Evolutionary conservation across 2,888 invertebrate species (phyloP).

Genomic region (Acleris laterana): DNA sequence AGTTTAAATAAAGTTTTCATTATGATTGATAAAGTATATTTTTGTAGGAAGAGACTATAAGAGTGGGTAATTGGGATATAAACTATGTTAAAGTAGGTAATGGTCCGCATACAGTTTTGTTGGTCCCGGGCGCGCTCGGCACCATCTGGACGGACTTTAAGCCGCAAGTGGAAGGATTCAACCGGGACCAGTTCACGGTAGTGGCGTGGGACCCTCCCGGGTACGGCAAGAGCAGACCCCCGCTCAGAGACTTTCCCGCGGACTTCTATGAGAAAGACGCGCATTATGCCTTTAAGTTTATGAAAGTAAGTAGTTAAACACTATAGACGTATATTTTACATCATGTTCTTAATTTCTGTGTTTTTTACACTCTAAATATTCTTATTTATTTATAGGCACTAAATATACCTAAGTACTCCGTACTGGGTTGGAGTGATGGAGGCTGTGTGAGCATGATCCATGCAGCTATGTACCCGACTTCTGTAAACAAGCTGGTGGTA

Average conservation of each 20-base stretch:
- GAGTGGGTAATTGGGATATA: constrained; percentile 83
- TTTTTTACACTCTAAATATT: too few species aligned
- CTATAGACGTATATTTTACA: background rate
- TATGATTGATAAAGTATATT: constrained; percentile 1
- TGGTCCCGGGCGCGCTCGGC: constrained; percentile 93
- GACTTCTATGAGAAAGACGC: constrained; percentile 92
- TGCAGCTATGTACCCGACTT: constrained; percentile 88
- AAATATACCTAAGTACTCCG: constrained; percentile 87
- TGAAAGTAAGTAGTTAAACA: constrained; percentile 79
- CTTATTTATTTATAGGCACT: constrained; percentile 73
- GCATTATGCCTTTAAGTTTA: constrained; percentile 86
- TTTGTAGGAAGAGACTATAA: constrained; percentile 86
- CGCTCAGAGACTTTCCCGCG: constrained; percentile 87
- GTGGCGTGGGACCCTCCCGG: constrained; percentile 94
- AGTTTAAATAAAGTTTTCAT: constrained; percentile 2
- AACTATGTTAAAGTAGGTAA: constrained; percentile 85
- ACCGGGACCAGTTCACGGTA: constrained; percentile 85
- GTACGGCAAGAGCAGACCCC: constrained; percentile 93
- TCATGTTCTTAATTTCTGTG: too few species aligned
- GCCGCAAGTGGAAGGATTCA: constrained; percentile 88
- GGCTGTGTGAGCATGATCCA: constrained; percentile 91
- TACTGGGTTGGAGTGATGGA: constrained; percentile 96
- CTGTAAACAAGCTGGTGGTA: constrained; percentile 88
- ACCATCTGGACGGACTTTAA: constrained; percentile 93
- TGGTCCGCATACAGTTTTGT: constrained; percentile 86